phyloP scores from a whole-genome alignment of 2,888 invertebrate species.

The Balanococcus diminutus region DNA sequence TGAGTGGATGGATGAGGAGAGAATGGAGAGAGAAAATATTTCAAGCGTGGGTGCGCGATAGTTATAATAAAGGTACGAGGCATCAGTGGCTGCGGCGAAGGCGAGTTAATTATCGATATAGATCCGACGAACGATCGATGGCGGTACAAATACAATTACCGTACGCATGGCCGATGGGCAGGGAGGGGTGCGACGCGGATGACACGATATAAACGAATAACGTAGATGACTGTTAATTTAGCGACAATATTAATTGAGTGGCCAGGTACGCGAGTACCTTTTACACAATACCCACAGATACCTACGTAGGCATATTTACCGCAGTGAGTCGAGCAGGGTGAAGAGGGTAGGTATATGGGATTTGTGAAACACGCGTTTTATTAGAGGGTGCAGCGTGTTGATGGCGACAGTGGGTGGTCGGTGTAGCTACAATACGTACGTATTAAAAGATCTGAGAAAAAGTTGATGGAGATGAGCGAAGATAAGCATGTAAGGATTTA shows the following conservation, averaged over 20 bases:
- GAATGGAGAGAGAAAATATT: background rate
- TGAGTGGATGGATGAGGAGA: too few species aligned
- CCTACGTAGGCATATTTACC: background rate
- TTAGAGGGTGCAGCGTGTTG: constrained; percentile 50
- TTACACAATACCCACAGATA: background rate
- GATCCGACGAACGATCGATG: background rate
- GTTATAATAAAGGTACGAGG: background rate
- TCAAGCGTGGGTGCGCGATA: background rate
- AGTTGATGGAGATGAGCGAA: constrained; percentile 42
- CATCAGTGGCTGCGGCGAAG: too few species aligned
- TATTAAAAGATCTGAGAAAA: constrained; percentile 8
- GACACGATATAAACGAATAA: constrained; percentile 38
- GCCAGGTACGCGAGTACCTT: constrained; percentile 26
- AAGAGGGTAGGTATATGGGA: background rate
- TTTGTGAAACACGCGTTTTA: background rate
- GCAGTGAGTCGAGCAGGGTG: background rate
- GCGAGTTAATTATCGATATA: background rate
- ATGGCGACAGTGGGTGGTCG: constrained; percentile 50
- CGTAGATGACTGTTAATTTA: constrained; percentile 55
- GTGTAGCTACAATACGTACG: background rate
- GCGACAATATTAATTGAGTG: constrained; percentile 55
- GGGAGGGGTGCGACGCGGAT: background rate
- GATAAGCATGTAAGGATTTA: constrained; percentile 45
- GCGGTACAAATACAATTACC: background rate
- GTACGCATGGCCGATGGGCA: background rate